Evolutionary conservation across 2,888 invertebrate species (phyloP).

Genomic region (Drosophila atroscutellata): DNA sequence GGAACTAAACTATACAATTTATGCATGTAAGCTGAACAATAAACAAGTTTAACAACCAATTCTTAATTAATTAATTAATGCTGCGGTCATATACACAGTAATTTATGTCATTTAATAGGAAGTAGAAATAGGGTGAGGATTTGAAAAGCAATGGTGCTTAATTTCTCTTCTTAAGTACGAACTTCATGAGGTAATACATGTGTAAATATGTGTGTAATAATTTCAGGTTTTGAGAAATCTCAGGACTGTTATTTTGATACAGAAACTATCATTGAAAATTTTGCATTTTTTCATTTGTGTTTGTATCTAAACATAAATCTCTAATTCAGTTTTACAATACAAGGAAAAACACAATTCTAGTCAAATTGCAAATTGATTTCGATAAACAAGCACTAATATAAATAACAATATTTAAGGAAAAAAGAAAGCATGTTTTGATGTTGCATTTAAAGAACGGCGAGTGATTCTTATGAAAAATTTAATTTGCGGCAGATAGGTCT

Average conservation of each 20-base stretch:
- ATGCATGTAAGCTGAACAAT: slow-evolving; percentile 32
- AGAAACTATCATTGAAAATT: slow-evolving; percentile 13
- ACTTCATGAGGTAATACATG: slow-evolving; percentile 64
- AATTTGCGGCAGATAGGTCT: slow-evolving; percentile 35
- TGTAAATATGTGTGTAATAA: slow-evolving; percentile 32
- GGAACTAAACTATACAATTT: slow-evolving; percentile 21
- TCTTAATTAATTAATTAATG: slow-evolving; percentile 44
- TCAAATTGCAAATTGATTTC: slow-evolving; percentile 30
- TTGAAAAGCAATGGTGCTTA: slow-evolving; percentile 30
- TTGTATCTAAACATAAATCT: slow-evolving; percentile 15
- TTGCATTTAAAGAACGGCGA: slow-evolving; percentile 28
- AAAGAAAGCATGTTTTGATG: slow-evolving; percentile 19
- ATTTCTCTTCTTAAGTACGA: slow-evolving; percentile 63
- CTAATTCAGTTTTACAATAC: slow-evolving; percentile 20
- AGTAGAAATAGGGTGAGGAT: slow-evolving; percentile 33
- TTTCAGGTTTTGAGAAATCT: slow-evolving; percentile 24
- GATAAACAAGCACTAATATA: slow-evolving; percentile 31
- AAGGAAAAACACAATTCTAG: slow-evolving; percentile 28
- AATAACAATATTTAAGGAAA: slow-evolving; percentile 46
- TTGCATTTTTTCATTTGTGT: slow-evolving; percentile 1
- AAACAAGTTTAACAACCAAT: slow-evolving; percentile 39
- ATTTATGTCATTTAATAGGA: slow-evolving; percentile 30
- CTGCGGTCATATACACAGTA: slow-evolving; percentile 25
- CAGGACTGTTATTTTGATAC: slow-evolving; percentile 8
- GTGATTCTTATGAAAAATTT: slow-evolving; percentile 35